Base-by-base conservation (phyloP, 2,888 invertebrate genomes). In the Morpho deidamia region DNA sequence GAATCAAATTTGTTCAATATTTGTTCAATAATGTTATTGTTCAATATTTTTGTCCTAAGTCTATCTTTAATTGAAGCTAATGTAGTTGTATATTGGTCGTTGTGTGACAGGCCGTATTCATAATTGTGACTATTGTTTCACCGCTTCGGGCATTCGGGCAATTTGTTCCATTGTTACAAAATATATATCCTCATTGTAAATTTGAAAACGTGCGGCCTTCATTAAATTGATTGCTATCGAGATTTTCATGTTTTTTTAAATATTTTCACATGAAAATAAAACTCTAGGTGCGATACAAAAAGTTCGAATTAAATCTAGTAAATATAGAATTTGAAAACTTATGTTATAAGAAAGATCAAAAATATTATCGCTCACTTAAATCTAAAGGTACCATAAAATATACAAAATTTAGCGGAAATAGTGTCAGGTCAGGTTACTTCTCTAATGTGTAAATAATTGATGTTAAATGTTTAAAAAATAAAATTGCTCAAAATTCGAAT, bases 101-200 rank as follows among this genome's bases (percentile, higher is more conserved):
- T 59, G 68, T 69, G 69, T 69, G 73, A 76, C 81, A 80, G 82
- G 81, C 81, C 70, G 75, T 67, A 70, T 76, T 72, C 77, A 79
- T 86, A 82, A 86, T 87, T 86, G 83, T 78, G 42, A 70, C 59
- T 67, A 87, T 87, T 86, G 86, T 87, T 79, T 79, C 69, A 62
- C 60, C 63, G 67, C 67, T 56, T 67, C 64, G 68, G 65, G 74
- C 72, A 65, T 64, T 69, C 74, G 74, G 74, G 83, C 81, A 86
- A 85, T 85, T 86, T 81, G 81, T 66, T 68, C 81, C 69, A 86
- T 87, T 87, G 87, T 87, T 83, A 83, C 81, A 79, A 79, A 75
- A 81, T 71, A 75, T 70, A 75, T 63, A 64, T 61, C 63, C 67
- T 68, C 68, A 77, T 75, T 78, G 82, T 82, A 82, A 65, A 83